Percentiles rank a stretch among this genome's conserved stretches.
phyloP scores from a whole-genome alignment of 2,113 vertebrate species.

The Procapra przewalskii region DNA sequence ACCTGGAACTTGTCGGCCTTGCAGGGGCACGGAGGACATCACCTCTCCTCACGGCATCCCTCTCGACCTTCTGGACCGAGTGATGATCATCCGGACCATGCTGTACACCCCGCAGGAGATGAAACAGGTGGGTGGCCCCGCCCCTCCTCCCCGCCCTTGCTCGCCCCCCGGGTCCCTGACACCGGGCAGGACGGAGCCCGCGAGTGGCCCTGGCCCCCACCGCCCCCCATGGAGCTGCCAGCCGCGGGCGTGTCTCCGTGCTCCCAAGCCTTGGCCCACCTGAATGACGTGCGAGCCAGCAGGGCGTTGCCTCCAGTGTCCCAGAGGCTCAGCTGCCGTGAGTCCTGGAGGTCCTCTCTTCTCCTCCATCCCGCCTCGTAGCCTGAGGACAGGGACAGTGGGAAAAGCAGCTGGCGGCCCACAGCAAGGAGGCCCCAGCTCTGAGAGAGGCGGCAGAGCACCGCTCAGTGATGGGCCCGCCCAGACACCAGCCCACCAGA shows the following conservation, averaged over 20 bases:
- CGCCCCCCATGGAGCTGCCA: background rate
- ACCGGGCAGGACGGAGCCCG: rapidly evolving
- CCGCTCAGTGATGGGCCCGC: background rate
- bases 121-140: constrained; percentile 87
- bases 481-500: background rate
- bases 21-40: constrained; percentile 95
- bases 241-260: background rate
- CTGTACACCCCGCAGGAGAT: constrained; percentile 96
- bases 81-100: constrained; percentile 98
- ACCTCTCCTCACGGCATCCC: constrained; percentile 96
- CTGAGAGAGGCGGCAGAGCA: background rate
- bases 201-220: background rate
- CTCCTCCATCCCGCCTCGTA: background rate
- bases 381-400: background rate
- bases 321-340: background rate
- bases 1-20: background rate
- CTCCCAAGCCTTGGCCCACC: background rate
- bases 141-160: background rate
- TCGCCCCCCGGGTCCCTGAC: background rate
- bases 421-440: background rate
- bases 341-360: background rate
- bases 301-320: background rate
- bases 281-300: background rate
- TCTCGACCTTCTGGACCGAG: constrained; percentile 92
- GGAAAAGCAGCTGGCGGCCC: background rate